A percentile compares a stretch with the other conserved stretches of the same genome.
Evolutionary conservation across 1,140 invertebrate genomes (phyloP).

Genomic region (Achroia grisella): DNA sequence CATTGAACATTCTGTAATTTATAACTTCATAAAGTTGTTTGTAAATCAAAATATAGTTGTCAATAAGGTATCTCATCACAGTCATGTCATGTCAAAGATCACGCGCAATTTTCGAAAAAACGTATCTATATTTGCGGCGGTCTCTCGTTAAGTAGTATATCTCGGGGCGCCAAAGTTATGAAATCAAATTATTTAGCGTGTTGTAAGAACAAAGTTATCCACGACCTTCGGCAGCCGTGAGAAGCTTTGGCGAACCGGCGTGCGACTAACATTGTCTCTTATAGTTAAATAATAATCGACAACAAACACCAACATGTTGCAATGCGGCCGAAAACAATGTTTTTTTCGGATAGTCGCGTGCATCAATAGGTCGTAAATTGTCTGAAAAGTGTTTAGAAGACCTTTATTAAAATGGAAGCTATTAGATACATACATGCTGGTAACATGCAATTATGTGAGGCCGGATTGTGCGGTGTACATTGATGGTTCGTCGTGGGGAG

Average conservation of each 20-base stretch:
- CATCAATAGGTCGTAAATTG: constrained; percentile 16
- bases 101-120: too few relatives aligned
- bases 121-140: not conserved
- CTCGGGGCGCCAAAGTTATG: constrained; percentile 44
- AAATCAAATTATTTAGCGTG: constrained; percentile 64
- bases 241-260: constrained; percentile 41
- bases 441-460: too few relatives aligned
- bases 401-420: not conserved
- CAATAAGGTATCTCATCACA: too few relatives aligned
- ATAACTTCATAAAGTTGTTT: too few relatives aligned
- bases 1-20: too few relatives aligned
- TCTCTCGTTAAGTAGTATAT: constrained; percentile 28
- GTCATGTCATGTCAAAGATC: too few relatives aligned
- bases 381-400: constrained; percentile 8
- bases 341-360: constrained; percentile 33
- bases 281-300: constrained; percentile 63
- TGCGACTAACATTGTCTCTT: constrained; percentile 57
- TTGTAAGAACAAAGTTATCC: constrained; percentile 55
- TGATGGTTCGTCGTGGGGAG: too few relatives aligned
- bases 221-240: constrained; percentile 60
- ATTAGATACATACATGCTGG: too few relatives aligned
- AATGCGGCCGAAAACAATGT: constrained; percentile 24
- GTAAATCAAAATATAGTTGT: too few relatives aligned
- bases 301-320: constrained; percentile 43
- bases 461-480: too few relatives aligned